Base-by-base conservation (phyloP, 64 coral and sea anemone species). In the Exaiptasia diaphana region DNA sequence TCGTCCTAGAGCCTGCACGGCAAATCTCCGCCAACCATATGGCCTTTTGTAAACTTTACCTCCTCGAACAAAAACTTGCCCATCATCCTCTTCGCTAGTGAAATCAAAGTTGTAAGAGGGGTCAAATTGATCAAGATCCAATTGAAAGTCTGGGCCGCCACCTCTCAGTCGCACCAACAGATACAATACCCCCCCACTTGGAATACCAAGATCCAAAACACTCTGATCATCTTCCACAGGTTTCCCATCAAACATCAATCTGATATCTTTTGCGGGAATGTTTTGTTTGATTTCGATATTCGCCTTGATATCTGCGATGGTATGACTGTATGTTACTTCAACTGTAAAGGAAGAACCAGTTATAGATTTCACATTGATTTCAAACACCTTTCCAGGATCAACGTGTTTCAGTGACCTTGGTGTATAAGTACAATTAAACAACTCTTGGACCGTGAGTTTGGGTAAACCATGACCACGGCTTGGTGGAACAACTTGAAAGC, bases 1-100 rank as follows among this genome's bases (percentile, higher is more conserved):
- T 4, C 48, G 41, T 30, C 61, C 74, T 20, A 45, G 46, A 1
- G 78, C 84, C 43, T 78, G 77, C 26, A 87, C 10, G 36, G 84
- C 84, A n/a, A 67, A 22, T 78, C 84, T 76, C 24, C 36, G 48
- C 84, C 84, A 87, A 0, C 84, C 84, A 64, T 78, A 87, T 4
- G 84, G 84, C 25, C 84, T 55, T 14, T 70, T 77, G 60, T 87
- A 87, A 25, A 14, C 30, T 22, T 59, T 60, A 12, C 46, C 84
- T 56, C 84, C 84, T 53, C 84, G 29, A 28, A 87, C 18, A 25
- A 67, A 87, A 0, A 4, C 67, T 5, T 69, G 77, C 30, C 84
- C 84, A 24, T 87, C 84, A 64, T 87, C 84, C 10, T 44, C 36
- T 60, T 6, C 25, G 24, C 64, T 75, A 4, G 42, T 87, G 20